phyloP scores from a whole-genome alignment of 2,113 vertebrate species.

The Platichthys stellatus region DNA sequence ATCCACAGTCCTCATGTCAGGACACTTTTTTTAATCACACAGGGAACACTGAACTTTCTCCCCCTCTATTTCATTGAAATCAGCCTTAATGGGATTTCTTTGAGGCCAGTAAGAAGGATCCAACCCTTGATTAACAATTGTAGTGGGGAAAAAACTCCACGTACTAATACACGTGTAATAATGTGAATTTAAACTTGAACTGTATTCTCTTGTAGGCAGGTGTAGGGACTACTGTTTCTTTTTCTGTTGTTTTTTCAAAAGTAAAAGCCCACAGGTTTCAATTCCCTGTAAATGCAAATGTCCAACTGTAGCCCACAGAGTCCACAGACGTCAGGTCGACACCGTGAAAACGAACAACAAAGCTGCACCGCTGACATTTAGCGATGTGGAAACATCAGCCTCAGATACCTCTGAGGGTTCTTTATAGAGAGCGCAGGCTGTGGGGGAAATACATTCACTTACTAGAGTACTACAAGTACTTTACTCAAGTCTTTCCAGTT shows the following conservation, averaged over 20 bases:
- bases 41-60: no score
- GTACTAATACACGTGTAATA: no score
- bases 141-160: no score
- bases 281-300: slow-evolving; percentile 64
- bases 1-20: not conserved
- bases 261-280: slow-evolving; percentile 70
- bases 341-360: not conserved
- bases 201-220: not conserved
- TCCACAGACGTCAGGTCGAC: not conserved
- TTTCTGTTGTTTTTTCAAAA: slow-evolving; percentile 23
- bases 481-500: no score
- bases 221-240: not conserved
- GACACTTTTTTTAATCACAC: no score
- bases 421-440: no score
- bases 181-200: not conserved
- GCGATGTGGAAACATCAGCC: no score
- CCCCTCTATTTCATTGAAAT: not conserved
- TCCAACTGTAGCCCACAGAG: slow-evolving; percentile 43
- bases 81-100: no score
- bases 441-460: not conserved
- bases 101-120: not conserved
- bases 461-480: not conserved
- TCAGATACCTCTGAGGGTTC: no score
- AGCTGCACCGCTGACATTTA: not conserved
- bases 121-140: not conserved